Evolutionary conservation across 2,113 vertebrate genomes (phyloP).

Genomic region (Dipodomys spectabilis): DNA sequence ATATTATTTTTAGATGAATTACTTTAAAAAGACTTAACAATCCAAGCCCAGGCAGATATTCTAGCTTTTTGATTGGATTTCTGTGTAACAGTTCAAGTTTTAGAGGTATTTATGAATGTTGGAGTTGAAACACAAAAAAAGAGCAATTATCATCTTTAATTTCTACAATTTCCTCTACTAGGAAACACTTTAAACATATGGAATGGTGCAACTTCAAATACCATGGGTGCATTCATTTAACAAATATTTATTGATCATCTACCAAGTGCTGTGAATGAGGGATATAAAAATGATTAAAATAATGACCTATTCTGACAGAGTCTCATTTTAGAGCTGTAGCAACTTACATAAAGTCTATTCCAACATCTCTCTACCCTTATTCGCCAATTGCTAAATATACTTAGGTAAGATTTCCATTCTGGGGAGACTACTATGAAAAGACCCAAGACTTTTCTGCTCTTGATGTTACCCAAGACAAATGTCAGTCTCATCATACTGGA

Average conservation of each 20-base stretch:
- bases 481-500: not conserved
- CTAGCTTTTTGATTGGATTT: too few relatives aligned
- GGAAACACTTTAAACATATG: not conserved
- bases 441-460: not conserved
- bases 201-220: conserved; percentile 1
- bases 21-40: not conserved
- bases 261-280: not conserved
- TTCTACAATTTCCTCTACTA: not conserved
- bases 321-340: not conserved
- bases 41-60: too few relatives aligned
- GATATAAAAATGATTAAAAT: not conserved
- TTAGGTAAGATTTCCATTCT: not conserved
- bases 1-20: conserved; percentile 2
- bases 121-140: too few relatives aligned
- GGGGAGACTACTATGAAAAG: not conserved
- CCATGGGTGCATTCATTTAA: not conserved
- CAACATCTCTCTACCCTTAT: not conserved
- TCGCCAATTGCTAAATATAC: not conserved
- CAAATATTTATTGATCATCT: not conserved
- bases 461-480: not conserved
- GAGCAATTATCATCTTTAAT: not conserved
- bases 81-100: too few relatives aligned
- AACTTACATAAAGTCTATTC: not conserved
- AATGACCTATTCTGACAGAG: not conserved
- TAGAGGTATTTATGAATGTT: too few relatives aligned